phyloP scores from a whole-genome alignment of 2,888 invertebrate genomes.

The Schizotus pectinicornis region DNA sequence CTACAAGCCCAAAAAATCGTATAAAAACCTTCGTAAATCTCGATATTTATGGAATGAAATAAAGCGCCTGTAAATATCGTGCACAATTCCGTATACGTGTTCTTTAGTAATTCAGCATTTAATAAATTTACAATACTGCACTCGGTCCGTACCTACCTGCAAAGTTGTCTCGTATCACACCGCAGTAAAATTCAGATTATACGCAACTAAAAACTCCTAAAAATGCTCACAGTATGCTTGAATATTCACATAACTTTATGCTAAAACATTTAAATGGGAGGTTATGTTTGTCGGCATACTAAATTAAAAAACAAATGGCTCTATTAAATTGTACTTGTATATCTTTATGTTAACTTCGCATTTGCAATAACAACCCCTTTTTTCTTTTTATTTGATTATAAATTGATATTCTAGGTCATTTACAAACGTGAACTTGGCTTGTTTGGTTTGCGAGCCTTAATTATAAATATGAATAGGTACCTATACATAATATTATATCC shows the following conservation, averaged over 20 bases:
- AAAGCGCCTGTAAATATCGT: slow-evolving; percentile 13
- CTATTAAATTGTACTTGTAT: slow-evolving; percentile 55
- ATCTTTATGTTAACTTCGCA: slow-evolving; percentile 43
- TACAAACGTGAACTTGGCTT: slow-evolving; percentile 29
- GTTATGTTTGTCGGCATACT: slow-evolving; percentile 54
- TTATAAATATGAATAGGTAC: too few relatives aligned
- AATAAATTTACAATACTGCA: slow-evolving; percentile 41
- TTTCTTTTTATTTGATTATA: slow-evolving; percentile 30
- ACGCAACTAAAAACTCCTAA: slow-evolving; percentile 46
- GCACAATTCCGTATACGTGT: slow-evolving; percentile 19
- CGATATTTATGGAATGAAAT: slow-evolving; percentile 22
- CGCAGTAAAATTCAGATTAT: slow-evolving; percentile 49
- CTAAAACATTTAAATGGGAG: slow-evolving; percentile 49
- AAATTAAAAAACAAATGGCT: slow-evolving; percentile 57
- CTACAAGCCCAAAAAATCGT: background rate
- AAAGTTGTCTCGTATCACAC: slow-evolving; percentile 39
- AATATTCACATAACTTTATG: slow-evolving; percentile 52
- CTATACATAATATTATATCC: too few relatives aligned
- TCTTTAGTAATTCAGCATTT: slow-evolving; percentile 36
- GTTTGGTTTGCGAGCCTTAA: slow-evolving; percentile 17
- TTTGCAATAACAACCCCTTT: slow-evolving; percentile 31
- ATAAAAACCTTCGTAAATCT: slow-evolving; percentile 17
- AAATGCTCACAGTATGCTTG: slow-evolving; percentile 50
- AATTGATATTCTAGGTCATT: slow-evolving; percentile 39
- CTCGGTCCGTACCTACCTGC: slow-evolving; percentile 41